Conservation (phyloP, 2,888 invertebrate genomes). For the Aspidapion aeneum region DNA sequence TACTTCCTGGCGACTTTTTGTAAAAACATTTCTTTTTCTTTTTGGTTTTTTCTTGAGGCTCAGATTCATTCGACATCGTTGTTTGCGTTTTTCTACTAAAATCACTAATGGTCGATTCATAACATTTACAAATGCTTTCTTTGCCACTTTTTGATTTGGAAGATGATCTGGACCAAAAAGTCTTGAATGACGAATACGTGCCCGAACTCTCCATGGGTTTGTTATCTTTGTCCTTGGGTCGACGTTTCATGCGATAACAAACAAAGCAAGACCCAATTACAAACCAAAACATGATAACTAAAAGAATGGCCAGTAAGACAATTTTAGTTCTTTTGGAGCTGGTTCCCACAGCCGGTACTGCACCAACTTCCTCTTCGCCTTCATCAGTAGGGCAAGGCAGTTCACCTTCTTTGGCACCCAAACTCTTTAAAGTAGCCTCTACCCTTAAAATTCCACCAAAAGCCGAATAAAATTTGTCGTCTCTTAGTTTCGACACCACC, state of each 20-base stretch:
- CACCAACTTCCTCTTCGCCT: constrained; percentile 22
- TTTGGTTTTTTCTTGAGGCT: constrained; percentile 15
- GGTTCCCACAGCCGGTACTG: constrained; percentile 20
- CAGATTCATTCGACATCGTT: constrained; percentile 20
- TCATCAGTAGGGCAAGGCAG: constrained; percentile 19
- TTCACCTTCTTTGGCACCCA: constrained; percentile 18
- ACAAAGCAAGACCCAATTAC: constrained; percentile 42
- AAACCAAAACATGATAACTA: constrained; percentile 45
- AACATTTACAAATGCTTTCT: constrained; percentile 21
- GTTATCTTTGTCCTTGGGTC: background rate
- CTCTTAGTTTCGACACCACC: constrained; percentile 51
- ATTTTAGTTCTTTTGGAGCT: constrained; percentile 25
- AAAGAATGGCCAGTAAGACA: constrained; percentile 36
- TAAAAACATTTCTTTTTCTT: constrained; percentile 6
- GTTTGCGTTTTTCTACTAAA: background rate
- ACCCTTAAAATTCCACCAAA: constrained; percentile 46
- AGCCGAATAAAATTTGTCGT: constrained; percentile 59
- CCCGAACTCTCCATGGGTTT: constrained; percentile 1
- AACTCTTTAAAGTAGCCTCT: constrained; percentile 41
- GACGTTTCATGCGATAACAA: constrained; percentile 37
- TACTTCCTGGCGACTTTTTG: constrained; percentile 12
- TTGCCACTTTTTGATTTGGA: constrained; percentile 17
- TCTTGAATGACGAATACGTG: constrained; percentile 16
- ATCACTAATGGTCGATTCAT: constrained; percentile 19
- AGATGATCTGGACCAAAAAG: constrained; percentile 9